Conservation (phyloP, 2,113 vertebrate species). For the Cnemophilus loriae region DNA sequence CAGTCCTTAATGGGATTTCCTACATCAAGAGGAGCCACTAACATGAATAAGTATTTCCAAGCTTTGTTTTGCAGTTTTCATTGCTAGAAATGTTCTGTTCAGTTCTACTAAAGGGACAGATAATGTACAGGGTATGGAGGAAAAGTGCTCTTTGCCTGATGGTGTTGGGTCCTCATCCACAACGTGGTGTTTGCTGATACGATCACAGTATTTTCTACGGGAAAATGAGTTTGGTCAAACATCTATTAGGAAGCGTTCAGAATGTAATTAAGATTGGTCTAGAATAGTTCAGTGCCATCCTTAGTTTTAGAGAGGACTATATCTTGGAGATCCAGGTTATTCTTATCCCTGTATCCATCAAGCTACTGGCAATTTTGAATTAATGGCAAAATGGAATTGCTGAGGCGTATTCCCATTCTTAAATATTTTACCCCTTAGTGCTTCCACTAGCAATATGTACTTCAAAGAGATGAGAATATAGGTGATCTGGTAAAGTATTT, state of each 20-base stretch:
- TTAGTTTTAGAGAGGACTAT: neutral
- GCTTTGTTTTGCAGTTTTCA: neutral
- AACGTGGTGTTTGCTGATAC: neutral
- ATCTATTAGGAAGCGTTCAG: neutral
- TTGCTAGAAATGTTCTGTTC: neutral
- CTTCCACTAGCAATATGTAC: neutral
- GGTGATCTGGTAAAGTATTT: neutral
- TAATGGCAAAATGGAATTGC: neutral
- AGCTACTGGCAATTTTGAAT: neutral
- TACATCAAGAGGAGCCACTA: neutral
- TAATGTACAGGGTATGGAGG: accelerated
- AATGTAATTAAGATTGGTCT: neutral
- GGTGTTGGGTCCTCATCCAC: neutral
- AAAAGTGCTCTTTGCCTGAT: neutral
- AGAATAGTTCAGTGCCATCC: neutral
- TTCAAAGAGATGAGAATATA: neutral
- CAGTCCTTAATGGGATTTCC: neutral
- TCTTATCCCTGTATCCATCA: neutral
- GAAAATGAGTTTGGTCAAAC: neutral
- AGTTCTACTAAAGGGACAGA: neutral
- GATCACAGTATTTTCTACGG: neutral
- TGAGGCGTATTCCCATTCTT: neutral
- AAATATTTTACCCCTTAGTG: neutral
- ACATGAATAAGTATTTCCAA: neutral
- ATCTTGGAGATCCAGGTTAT: neutral